phyloP scores from a whole-genome alignment of 2,888 invertebrate genomes.

The Eupithecia tripunctaria region DNA sequence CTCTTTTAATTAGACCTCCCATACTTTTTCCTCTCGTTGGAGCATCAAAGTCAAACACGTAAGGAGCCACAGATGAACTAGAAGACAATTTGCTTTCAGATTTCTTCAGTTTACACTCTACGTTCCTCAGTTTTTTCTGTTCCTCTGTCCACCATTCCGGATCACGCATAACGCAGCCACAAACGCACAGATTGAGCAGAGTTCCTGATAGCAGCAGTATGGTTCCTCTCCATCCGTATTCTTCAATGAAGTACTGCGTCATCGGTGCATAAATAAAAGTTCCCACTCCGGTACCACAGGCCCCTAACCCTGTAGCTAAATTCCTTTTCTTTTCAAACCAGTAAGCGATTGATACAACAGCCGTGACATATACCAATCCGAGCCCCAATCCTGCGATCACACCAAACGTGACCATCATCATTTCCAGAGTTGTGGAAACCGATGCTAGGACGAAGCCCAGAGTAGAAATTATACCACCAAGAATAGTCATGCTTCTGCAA shows the following conservation, averaged over 20 bases:
- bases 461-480: slow-evolving; percentile 89
- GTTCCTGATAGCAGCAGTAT: slow-evolving; percentile 92
- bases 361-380: slow-evolving; percentile 94
- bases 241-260: slow-evolving; percentile 90
- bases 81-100: slow-evolving; percentile 74
- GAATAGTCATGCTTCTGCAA: slow-evolving; percentile 90
- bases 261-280: slow-evolving; percentile 95
- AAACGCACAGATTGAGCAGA: slow-evolving; percentile 92
- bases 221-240: slow-evolving; percentile 94
- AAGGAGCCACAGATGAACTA: slow-evolving; percentile 79
- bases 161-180: slow-evolving; percentile 94
- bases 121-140: slow-evolving; percentile 81
- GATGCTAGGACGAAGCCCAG: slow-evolving; percentile 91
- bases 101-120: slow-evolving; percentile 60
- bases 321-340: slow-evolving; percentile 96
- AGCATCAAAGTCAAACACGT: slow-evolving; percentile 69
- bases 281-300: slow-evolving; percentile 95
- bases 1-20: slow-evolving; percentile 65
- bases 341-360: slow-evolving; percentile 95
- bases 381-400: slow-evolving; percentile 93
- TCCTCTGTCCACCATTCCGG: slow-evolving; percentile 91
- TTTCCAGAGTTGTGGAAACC: slow-evolving; percentile 88
- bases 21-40: slow-evolving; percentile 67
- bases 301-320: slow-evolving; percentile 93
- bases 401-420: slow-evolving; percentile 94